phyloP scores from a whole-genome alignment of 2,797 vertebrate genomes.

The Octomys mimax region DNA sequence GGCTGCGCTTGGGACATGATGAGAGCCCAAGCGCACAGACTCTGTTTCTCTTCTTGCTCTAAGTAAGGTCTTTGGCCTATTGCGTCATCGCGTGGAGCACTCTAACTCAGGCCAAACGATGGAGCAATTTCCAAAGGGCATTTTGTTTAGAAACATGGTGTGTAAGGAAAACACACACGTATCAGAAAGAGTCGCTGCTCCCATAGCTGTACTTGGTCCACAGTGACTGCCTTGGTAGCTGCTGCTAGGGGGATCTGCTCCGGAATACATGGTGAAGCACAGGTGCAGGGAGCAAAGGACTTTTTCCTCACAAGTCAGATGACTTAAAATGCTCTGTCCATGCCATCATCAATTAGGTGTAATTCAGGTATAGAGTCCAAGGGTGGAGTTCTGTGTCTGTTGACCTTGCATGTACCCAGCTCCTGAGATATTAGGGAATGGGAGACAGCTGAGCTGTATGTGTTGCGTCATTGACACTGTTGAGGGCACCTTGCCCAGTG shows the following conservation, averaged over 20 bases:
- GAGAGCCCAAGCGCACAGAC: background rate
- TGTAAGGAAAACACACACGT: too few relatives aligned
- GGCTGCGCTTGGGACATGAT: background rate
- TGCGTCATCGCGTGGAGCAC: accelerated
- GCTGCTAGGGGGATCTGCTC: too few relatives aligned
- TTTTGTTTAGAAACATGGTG: background rate
- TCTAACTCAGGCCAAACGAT: too few relatives aligned
- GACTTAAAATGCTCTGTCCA: too few relatives aligned
- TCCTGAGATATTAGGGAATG: background rate
- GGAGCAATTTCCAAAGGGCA: background rate
- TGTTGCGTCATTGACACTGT: background rate
- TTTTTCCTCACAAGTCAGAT: too few relatives aligned
- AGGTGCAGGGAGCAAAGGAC: too few relatives aligned
- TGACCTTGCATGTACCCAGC: background rate
- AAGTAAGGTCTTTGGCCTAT: background rate
- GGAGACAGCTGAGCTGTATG: background rate
- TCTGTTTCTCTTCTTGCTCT: background rate
- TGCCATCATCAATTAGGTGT: too few relatives aligned
- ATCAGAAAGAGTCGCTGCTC: too few relatives aligned
- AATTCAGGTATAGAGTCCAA: too few relatives aligned
- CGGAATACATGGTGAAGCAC: too few relatives aligned
- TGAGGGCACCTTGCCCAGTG: background rate
- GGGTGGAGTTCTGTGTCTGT: background rate
- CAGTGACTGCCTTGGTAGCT: too few relatives aligned
- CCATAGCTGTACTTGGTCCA: too few relatives aligned